These are phyloP conservation scores for Elysia crispata DNA, from an alignment of 2,888 invertebrate genomes.

Conservation along the genomic window DNA sequence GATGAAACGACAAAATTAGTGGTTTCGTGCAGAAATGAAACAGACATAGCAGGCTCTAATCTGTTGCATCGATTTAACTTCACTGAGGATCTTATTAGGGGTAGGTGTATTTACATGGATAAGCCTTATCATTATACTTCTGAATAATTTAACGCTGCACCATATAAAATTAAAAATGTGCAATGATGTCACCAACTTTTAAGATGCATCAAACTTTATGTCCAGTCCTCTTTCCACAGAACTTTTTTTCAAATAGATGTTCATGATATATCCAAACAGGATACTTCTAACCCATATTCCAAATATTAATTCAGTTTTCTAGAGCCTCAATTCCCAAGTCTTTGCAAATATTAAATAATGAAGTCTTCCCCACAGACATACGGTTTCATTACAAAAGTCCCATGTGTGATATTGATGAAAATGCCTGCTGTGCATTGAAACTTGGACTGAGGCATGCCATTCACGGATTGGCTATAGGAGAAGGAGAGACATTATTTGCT, in stretches of 20 bases:
- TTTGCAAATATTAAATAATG: too few species aligned
- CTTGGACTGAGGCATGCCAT: slow-evolving; percentile 66
- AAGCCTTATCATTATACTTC: too few species aligned
- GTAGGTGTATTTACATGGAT: slow-evolving; percentile 46
- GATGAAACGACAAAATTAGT: slow-evolving; percentile 15
- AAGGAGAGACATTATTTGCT: slow-evolving; percentile 63
- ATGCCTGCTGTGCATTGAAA: slow-evolving; percentile 65
- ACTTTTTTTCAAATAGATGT: too few species aligned
- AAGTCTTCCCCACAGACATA: slow-evolving; percentile 57
- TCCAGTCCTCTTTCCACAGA: too few species aligned
- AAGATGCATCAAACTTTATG: too few species aligned
- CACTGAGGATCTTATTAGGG: slow-evolving; percentile 61
- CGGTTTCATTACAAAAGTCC: slow-evolving; percentile 65
- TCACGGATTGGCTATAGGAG: slow-evolving; percentile 66
- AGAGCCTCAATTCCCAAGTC: neutral
- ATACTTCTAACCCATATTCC: neutral
- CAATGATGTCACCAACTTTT: too few species aligned
- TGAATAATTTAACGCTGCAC: too few species aligned
- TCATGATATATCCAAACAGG: too few species aligned
- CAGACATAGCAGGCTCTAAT: slow-evolving; percentile 55
- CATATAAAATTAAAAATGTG: too few species aligned
- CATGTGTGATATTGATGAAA: slow-evolving; percentile 71
- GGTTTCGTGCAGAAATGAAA: slow-evolving; percentile 43
- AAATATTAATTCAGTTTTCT: neutral
- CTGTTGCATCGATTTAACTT: slow-evolving; percentile 66